Evolutionary conservation across 1,140 invertebrate species (phyloP), one percentile per base, ranked within the genome.

Genomic region (Macrocentrus cingulum): DNA sequence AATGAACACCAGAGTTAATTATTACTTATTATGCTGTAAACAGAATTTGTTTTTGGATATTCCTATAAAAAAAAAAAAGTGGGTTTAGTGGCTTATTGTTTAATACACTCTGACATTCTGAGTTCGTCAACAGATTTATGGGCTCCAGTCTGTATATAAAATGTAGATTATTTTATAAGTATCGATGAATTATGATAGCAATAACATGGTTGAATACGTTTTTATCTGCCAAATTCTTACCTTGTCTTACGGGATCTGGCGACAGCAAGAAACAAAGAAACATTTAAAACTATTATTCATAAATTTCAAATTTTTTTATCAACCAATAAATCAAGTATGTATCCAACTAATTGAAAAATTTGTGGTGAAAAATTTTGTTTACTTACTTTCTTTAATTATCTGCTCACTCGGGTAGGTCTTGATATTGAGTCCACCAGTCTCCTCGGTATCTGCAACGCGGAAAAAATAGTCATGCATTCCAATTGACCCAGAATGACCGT

Each of bases 311-410:
- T n/a, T n/a, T 29, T 29, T 49, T 48, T 29, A 51, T 23, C 15
- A 44, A 20, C 13, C 22, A 56, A 41, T 22, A 53, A n/a, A 22
- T 15, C 9, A 48, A 22, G 15, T 23, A 4, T 15, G 9, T 48
- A 9, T 56, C 29, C 32, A n/a, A 25, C 7, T n/a, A 22, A 8
- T 55, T 7, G n/a, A n/a, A n/a, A n/a, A n/a, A n/a, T n/a, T n/a
- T n/a, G n/a, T n/a, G n/a, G n/a, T n/a, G n/a, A n/a, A n/a, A n/a
- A n/a, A n/a, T n/a, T n/a, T n/a, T n/a, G n/a, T n/a, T n/a, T 13
- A 51, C 88, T 89, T 81, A 92, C 91, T 89, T 84, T 91, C 85
- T 85, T 90, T 88, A 37, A 92, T 88, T 25, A 84, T 85, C 76
- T 92, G 90, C 34, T 86, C 83, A 20, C 76, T 75, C 3, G 91